Percentiles rank a stretch among this genome's conserved stretches.
phyloP scores from a whole-genome alignment of 2,888 invertebrate genomes.

The Ptilodon capucinus region DNA sequence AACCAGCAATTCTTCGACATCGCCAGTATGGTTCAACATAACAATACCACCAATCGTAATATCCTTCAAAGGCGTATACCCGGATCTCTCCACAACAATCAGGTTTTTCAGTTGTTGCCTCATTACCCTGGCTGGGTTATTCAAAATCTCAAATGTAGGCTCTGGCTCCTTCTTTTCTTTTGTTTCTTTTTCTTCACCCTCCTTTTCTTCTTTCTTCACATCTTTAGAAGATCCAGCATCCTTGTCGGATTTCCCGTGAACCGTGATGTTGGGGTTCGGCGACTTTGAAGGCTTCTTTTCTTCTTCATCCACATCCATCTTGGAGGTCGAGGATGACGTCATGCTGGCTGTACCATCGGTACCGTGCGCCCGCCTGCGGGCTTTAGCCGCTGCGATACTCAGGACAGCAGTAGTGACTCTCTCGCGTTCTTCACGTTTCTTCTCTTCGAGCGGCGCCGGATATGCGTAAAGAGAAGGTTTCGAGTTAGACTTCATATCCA shows the following conservation, averaged over 20 bases:
- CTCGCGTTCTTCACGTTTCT: constrained; percentile 98
- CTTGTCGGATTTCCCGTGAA: constrained; percentile 77
- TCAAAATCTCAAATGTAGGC: constrained; percentile 94
- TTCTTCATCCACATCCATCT: constrained; percentile 94
- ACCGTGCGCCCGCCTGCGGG: constrained; percentile 91
- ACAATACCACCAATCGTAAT: constrained; percentile 97
- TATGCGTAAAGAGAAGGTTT: constrained; percentile 98
- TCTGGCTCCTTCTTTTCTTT: constrained; percentile 93
- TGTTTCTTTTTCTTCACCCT: constrained; percentile 67
- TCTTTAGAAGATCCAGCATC: constrained; percentile 73
- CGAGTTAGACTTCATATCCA: constrained; percentile 95
- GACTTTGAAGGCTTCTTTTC: constrained; percentile 78
- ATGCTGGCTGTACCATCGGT: constrained; percentile 84
- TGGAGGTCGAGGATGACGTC: constrained; percentile 84
- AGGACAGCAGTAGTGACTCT: constrained; percentile 99
- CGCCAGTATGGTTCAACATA: constrained; percentile 93
- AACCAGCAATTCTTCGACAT: constrained; percentile 92
- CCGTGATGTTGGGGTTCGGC: constrained; percentile 75
- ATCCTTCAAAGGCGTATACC: constrained; percentile 94
- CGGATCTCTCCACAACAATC: constrained; percentile 89
- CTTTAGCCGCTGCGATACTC: constrained; percentile 95
- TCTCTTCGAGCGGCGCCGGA: constrained; percentile 98
- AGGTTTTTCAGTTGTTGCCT: constrained; percentile 94
- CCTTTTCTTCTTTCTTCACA: constrained; percentile 67
- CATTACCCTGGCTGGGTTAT: constrained; percentile 97